These are phyloP conservation scores for Corapipo altera DNA, from an alignment of 2,113 vertebrate species.

Conservation along the genomic window DNA sequence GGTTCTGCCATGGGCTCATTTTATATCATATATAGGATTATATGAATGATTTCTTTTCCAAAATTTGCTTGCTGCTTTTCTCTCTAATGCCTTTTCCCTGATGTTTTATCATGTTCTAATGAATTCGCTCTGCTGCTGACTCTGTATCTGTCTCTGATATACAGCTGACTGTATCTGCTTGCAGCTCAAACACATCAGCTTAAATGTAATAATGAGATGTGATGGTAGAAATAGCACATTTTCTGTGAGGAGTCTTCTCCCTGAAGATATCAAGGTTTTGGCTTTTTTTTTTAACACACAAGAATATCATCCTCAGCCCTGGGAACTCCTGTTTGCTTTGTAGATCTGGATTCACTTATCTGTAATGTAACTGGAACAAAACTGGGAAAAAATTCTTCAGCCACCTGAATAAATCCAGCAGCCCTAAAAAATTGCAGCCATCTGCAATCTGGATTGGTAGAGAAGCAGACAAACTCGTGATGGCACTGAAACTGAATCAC, in stretches of 20 bases:
- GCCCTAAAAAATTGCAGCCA: not conserved
- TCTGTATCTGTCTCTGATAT: not conserved
- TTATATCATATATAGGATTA: not conserved
- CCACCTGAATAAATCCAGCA: not conserved
- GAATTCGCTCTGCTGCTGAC: not conserved
- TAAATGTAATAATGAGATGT: not conserved
- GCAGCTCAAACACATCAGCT: not conserved
- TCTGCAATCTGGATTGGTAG: not conserved
- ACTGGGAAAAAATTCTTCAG: not conserved
- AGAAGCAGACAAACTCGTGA: not conserved
- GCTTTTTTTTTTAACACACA: not conserved
- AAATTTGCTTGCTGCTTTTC: not conserved
- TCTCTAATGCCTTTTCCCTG: not conserved
- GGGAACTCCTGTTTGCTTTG: constrained; percentile 11
- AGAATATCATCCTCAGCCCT: not conserved
- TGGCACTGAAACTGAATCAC: not conserved
- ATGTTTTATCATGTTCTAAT: not conserved
- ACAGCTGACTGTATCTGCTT: not conserved
- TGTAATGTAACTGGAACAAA: constrained; percentile 23
- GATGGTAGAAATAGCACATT: not conserved
- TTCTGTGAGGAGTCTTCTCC: not conserved
- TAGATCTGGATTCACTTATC: not conserved
- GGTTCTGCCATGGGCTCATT: not conserved
- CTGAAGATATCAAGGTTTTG: not conserved
- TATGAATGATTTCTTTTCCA: not conserved